Conservation (phyloP, 2,888 invertebrate species). For the Aphodius granarius region DNA sequence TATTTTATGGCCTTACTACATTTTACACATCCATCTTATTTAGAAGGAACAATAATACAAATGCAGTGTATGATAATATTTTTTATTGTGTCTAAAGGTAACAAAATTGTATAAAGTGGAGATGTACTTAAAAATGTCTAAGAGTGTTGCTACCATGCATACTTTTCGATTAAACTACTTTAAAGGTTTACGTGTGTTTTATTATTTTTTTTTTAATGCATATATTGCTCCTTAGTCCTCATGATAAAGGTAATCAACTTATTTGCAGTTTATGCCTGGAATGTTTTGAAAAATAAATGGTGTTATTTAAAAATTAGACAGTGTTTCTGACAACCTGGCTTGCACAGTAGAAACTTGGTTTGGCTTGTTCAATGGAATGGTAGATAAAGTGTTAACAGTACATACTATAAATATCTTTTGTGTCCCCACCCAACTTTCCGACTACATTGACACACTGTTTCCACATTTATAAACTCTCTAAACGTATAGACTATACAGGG, state of each 20-base stretch:
- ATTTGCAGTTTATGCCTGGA: too few species aligned
- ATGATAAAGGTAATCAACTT: neutral
- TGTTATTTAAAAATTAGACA: too few species aligned
- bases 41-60: neutral
- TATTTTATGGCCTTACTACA: neutral
- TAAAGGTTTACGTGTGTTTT: neutral
- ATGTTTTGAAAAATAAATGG: too few species aligned
- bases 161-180: neutral
- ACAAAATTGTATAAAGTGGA: neutral
- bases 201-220: neutral
- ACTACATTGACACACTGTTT: too few species aligned
- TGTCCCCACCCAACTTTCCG: too few species aligned
- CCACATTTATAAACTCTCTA: too few species aligned
- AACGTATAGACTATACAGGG: too few species aligned
- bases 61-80: neutral
- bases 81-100: neutral
- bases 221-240: neutral
- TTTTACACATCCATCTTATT: neutral
- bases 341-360: too few species aligned
- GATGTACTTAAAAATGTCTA: neutral
- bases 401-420: too few species aligned
- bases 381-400: too few species aligned
- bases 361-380: too few species aligned
- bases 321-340: too few species aligned
- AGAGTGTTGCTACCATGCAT: neutral